Percentiles rank a stretch among this genome's conserved stretches.
Evolutionary conservation across 2,888 invertebrate genomes (phyloP).

Genomic region (Drosophila paranaensis): DNA sequence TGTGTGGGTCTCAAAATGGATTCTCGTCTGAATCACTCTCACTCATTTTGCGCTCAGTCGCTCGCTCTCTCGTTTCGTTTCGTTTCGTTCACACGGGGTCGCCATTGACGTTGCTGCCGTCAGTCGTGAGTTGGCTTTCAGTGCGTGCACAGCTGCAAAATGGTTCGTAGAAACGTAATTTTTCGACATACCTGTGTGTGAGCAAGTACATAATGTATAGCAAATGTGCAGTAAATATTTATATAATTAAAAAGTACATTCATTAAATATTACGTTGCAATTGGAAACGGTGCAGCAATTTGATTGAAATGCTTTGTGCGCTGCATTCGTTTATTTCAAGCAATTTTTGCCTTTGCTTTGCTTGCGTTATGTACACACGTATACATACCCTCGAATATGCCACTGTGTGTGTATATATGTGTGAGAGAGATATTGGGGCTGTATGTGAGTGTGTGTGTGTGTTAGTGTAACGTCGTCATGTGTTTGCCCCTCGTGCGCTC

Average conservation of each 20-base stretch:
- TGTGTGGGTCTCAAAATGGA: slow-evolving; percentile 15
- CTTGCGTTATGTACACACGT: slow-evolving; percentile 58
- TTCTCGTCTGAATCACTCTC: slow-evolving; percentile 43
- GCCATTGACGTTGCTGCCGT: slow-evolving; percentile 53
- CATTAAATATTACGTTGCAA: slow-evolving; percentile 29
- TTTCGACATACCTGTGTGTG: slow-evolving; percentile 46
- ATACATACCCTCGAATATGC: slow-evolving; percentile 38
- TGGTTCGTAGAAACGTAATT: slow-evolving; percentile 44
- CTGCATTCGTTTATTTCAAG: slow-evolving; percentile 56
- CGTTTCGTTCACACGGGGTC: slow-evolving; percentile 40
- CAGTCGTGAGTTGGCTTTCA: slow-evolving; percentile 79
- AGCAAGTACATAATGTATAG: slow-evolving; percentile 45
- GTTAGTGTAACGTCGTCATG: slow-evolving; percentile 67
- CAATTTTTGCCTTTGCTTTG: slow-evolving; percentile 53
- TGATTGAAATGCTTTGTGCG: slow-evolving; percentile 37
- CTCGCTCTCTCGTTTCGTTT: slow-evolving; percentile 24
- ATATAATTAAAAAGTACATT: slow-evolving; percentile 41
- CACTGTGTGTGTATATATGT: slow-evolving; percentile 21
- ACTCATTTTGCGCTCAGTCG: slow-evolving; percentile 40
- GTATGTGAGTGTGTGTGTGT: slow-evolving; percentile 24
- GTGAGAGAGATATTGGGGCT: slow-evolving; percentile 50
- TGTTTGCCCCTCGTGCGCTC: slow-evolving; percentile 72
- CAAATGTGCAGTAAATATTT: slow-evolving; percentile 47
- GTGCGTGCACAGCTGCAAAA: slow-evolving; percentile 72
- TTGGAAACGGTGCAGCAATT: slow-evolving; percentile 30